A percentile compares a stretch with the other conserved stretches of the same genome.
phyloP scores from a whole-genome alignment of 2,888 invertebrate genomes.

The Lasioglossum oenotherae region DNA sequence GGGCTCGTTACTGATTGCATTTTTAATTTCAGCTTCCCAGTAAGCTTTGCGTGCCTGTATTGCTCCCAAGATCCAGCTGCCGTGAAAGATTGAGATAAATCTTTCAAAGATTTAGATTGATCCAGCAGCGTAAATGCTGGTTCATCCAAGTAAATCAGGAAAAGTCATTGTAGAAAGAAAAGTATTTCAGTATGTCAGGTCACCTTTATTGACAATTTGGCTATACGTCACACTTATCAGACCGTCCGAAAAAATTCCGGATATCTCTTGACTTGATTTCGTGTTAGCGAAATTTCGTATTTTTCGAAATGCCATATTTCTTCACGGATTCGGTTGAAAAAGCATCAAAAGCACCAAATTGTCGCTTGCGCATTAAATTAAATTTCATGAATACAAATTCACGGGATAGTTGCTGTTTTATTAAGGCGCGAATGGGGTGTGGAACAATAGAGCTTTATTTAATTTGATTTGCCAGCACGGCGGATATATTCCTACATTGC shows the following conservation, averaged over 20 bases:
- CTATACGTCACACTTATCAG: no score
- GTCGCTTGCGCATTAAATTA: background rate
- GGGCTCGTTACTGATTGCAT: conserved; percentile 68
- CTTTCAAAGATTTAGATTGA: no score
- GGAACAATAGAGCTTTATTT: conserved; percentile 43
- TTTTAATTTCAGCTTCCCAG: conserved; percentile 69
- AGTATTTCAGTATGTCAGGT: no score
- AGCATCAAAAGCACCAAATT: no score
- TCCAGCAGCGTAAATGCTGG: no score
- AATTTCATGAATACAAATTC: conserved; percentile 51
- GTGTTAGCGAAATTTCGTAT: background rate
- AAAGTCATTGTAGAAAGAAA: no score
- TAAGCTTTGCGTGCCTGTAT: conserved; percentile 10
- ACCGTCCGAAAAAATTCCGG: no score
- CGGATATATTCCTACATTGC: background rate
- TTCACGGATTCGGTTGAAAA: no score
- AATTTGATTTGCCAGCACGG: conserved; percentile 41
- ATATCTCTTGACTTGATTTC: no score
- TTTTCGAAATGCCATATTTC: background rate
- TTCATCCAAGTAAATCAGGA: no score
- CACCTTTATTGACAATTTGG: no score
- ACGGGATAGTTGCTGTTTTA: conserved; percentile 36
- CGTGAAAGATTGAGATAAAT: conserved; percentile 33
- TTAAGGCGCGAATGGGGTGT: conserved; percentile 34
- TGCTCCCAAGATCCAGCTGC: conserved; percentile 4